Evolutionary conservation across 2,797 vertebrate genomes (phyloP).

Genomic region (Enteromius mattozi): DNA sequence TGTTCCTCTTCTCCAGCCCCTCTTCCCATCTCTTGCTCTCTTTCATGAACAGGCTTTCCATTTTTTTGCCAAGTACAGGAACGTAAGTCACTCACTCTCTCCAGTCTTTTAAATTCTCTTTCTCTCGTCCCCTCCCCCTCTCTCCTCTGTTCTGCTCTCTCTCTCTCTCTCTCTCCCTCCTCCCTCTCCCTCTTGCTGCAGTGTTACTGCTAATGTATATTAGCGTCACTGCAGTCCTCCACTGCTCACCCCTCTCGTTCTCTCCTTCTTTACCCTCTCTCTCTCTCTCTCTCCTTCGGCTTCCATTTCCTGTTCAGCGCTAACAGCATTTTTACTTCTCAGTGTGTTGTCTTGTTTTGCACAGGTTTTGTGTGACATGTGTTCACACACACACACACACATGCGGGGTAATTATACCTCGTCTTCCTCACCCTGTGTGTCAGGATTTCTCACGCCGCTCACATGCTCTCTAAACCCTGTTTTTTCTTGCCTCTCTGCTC

Average conservation of each 20-base stretch:
- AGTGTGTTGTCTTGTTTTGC: conserved; percentile 13
- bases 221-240: conserved; percentile 71
- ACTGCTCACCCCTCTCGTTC: conserved; percentile 48
- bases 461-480: not conserved
- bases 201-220: conserved; percentile 82
- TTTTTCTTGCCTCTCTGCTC: conserved; percentile 2
- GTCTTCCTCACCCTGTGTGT: not conserved
- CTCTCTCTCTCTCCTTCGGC: conserved; percentile 38
- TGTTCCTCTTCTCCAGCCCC: conserved; percentile 25
- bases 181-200: conserved; percentile 76
- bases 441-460: conserved; percentile 13
- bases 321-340: conserved; percentile 38
- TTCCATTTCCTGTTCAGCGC: conserved; percentile 41
- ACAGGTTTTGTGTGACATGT: conserved; percentile 20
- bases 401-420: conserved; percentile 9
- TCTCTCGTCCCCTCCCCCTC: conserved; percentile 11
- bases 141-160: conserved; percentile 39
- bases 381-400: conserved; percentile 8
- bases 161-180: conserved; percentile 61
- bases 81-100: conserved; percentile 69
- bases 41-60: conserved; percentile 68
- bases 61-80: conserved; percentile 70
- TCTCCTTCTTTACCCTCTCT: conserved; percentile 26
- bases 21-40: conserved; percentile 41
- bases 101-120: conserved; percentile 42